phyloP scores from a whole-genome alignment of 2,888 invertebrate genomes.

The Philhelius pedissequus region DNA sequence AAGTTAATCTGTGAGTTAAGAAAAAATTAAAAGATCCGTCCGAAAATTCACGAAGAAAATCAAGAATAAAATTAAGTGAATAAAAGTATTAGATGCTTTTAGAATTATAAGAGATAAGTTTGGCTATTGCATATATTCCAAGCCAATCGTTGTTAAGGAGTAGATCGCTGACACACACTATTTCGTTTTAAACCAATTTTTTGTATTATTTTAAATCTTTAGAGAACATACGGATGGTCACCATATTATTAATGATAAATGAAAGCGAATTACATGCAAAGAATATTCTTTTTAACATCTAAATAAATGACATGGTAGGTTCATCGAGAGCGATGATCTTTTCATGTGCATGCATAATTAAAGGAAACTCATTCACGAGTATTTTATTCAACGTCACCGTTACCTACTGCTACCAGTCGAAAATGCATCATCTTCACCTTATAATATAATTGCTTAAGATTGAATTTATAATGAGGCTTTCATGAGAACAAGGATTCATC shows the following conservation, averaged over 20 bases:
- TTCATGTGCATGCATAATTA: constrained; percentile 79
- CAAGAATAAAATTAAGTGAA: too few species aligned
- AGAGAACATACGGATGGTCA: too few species aligned
- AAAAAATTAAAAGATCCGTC: too few species aligned
- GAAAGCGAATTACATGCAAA: constrained; percentile 33
- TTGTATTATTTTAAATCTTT: too few species aligned
- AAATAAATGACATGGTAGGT: constrained; percentile 56
- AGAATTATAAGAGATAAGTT: too few species aligned
- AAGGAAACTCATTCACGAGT: constrained; percentile 69
- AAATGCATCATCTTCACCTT: constrained; percentile 59
- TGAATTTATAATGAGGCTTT: constrained; percentile 63
- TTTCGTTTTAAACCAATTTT: too few species aligned
- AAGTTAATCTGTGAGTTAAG: too few species aligned
- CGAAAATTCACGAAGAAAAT: too few species aligned
- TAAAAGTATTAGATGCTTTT: too few species aligned
- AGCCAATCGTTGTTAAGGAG: too few species aligned
- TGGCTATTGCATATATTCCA: too few species aligned
- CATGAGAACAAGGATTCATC: constrained; percentile 4
- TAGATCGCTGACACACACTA: too few species aligned
- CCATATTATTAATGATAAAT: not conserved
- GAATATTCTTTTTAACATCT: constrained; percentile 32
- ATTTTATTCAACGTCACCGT: constrained; percentile 30
- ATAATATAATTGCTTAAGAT: constrained; percentile 67
- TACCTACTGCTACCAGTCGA: not conserved
- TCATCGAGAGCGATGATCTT: constrained; percentile 74